Evolutionary conservation across 2,797 vertebrate genomes (phyloP).

Genomic region (Rhinophrynus dorsalis): DNA sequence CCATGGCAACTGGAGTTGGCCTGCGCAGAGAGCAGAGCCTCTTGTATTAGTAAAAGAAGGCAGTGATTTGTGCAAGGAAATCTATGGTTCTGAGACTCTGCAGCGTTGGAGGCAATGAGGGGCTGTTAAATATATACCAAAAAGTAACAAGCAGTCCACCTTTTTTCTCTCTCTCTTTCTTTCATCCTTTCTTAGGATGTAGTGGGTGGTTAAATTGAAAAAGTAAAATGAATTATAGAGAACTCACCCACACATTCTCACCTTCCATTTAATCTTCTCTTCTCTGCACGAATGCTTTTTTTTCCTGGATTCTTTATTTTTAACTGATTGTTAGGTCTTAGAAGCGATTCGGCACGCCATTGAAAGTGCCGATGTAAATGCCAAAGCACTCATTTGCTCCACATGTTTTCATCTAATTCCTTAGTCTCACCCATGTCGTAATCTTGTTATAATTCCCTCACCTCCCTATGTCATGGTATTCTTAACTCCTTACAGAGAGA

Average conservation of each 20-base stretch:
- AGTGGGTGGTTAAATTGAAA: conserved; percentile 37
- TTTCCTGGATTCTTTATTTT: conserved; percentile 35
- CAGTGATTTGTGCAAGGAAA: conserved; percentile 28
- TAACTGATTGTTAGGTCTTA: conserved; percentile 42
- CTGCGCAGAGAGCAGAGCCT: conserved; percentile 19
- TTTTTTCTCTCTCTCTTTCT: neutral
- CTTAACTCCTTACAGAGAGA: too few species aligned
- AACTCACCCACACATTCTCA: conserved; percentile 34
- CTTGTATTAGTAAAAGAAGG: conserved; percentile 17
- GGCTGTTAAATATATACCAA: neutral
- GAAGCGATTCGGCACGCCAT: conserved; percentile 7
- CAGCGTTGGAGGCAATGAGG: neutral
- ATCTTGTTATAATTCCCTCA: conserved; percentile 7
- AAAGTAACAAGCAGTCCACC: neutral
- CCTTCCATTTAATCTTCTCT: conserved; percentile 33
- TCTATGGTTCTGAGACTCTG: neutral
- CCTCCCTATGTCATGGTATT: too few species aligned
- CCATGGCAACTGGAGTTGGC: conserved; percentile 35
- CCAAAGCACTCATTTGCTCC: conserved; percentile 19
- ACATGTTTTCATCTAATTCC: neutral
- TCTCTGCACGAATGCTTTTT: conserved; percentile 22
- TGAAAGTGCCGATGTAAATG: conserved; percentile 7
- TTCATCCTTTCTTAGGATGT: conserved; percentile 12
- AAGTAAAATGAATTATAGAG: conserved; percentile 35
- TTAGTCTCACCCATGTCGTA: neutral